Base-by-base conservation (phyloP, 2,113 vertebrate species). In the Corydoras sp. region DNA sequence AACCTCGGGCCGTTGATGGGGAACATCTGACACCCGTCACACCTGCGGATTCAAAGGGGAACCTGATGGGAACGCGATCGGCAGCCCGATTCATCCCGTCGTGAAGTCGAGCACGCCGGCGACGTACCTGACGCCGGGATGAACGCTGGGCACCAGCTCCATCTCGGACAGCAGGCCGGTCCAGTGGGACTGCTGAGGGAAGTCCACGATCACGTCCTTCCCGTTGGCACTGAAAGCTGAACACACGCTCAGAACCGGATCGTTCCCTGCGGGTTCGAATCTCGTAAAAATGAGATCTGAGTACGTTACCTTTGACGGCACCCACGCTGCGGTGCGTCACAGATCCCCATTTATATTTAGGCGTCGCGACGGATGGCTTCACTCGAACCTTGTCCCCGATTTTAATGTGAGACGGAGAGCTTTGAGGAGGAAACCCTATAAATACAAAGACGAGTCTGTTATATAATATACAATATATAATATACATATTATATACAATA, bases 271-370 rank as follows among this genome's bases (percentile, higher is more conserved):
- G 11, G 7, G 49, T 24, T 24, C 18, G 18, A 24, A 24, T 24
- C 18, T 24, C 18, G 18, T 24, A 24, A 24, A 24, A 24, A 24
- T 24, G 18, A 24, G 18, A 24, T 24, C 18, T 24, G 18, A 1
- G 18, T 9, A 9, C n/a, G 5, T 69, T 79, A 96, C 97, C 97
- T 94, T 99, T 99, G 12, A 99, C 95, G 18, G 97, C 91, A 4
- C 97, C 97, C 9, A 98, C 93, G 12, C 97, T 99, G 24, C 96
- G 90, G 79, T 99, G 97, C 65, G 95, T 98, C 65, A 99, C 96
- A 0, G 96, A 99, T 43, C 97, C 97, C 97, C 97, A 99, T 58
- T 99, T 99, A 83, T 99, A 99, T 69, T 99, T 99, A 15, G 96
- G 96, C 0, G 95, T 99, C 9, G 94, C 95, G 70, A 99, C 90